These are phyloP conservation scores for Takifugu flavidus DNA, from an alignment of 2,113 vertebrate species.

Conservation along the genomic window DNA sequence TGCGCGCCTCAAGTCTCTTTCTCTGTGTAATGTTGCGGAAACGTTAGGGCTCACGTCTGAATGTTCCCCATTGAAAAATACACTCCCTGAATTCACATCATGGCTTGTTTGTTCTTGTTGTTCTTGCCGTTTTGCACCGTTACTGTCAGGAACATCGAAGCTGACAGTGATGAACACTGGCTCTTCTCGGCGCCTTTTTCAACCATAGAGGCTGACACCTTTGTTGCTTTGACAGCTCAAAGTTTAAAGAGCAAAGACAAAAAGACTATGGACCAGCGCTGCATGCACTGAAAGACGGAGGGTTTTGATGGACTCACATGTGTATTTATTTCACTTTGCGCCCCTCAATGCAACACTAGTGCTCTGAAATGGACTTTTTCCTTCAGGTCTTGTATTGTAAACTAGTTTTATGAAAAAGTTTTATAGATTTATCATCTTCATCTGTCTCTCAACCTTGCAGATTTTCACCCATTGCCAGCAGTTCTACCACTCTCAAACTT, in stretches of 20 bases:
- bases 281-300: constrained; percentile 15
- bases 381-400: too few relatives aligned
- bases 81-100: neutral
- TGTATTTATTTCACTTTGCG: constrained; percentile 24
- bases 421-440: too few relatives aligned
- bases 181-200: neutral
- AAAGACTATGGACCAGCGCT: constrained; percentile 1
- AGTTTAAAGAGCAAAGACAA: constrained; percentile 3
- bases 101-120: too few relatives aligned
- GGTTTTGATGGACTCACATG: constrained; percentile 21
- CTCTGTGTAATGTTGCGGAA: neutral
- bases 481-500: neutral
- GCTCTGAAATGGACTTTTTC: constrained; percentile 30
- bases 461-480: constrained; percentile 10
- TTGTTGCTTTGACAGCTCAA: constrained; percentile 13
- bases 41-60: neutral
- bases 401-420: too few relatives aligned
- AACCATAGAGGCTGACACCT: neutral
- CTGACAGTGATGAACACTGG: neutral
- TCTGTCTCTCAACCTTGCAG: neutral
- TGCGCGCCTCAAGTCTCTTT: neutral
- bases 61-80: neutral
- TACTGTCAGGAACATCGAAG: neutral
- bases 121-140: neutral
- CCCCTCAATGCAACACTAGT: constrained; percentile 8